Conservation (phyloP, 2,888 invertebrate genomes). For the Andrena dorsata region DNA sequence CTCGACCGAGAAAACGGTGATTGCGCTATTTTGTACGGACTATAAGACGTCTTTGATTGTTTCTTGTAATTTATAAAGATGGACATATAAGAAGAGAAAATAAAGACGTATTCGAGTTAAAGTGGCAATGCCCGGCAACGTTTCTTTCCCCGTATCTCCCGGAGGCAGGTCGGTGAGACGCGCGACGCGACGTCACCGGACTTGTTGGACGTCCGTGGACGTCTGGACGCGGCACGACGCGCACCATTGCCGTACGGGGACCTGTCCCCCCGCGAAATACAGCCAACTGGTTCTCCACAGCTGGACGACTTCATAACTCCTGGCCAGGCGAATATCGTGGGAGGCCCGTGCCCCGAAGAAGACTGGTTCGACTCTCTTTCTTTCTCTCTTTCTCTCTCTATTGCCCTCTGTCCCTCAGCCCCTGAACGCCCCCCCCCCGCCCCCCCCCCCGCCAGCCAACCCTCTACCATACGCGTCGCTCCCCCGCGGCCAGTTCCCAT, state of each 20-base stretch:
- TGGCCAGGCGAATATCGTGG: conserved; percentile 76
- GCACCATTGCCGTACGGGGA: background rate
- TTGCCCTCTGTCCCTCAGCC: conserved; percentile 4
- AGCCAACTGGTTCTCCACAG: conserved; percentile 76
- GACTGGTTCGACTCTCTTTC: conserved; percentile 64
- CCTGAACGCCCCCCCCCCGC: background rate
- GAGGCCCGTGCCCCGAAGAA: conserved; percentile 75
- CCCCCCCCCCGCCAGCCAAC: background rate
- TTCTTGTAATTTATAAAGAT: conserved; percentile 76
- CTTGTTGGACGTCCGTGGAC: background rate
- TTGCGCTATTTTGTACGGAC: conserved; percentile 72
- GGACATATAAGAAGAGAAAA: conserved; percentile 53
- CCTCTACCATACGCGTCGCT: conserved; percentile 4
- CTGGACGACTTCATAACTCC: conserved; percentile 82
- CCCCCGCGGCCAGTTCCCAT: conserved; percentile 56
- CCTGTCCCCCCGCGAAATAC: conserved; percentile 72
- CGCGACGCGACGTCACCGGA: background rate
- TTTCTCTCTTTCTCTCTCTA: conserved; percentile 11
- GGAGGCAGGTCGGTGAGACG: no score
- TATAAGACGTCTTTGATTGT: conserved; percentile 65
- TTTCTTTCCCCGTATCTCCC: background rate
- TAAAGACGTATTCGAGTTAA: conserved; percentile 50
- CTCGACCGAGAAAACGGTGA: conserved; percentile 70
- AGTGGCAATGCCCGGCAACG: background rate
- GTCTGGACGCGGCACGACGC: conserved; percentile 6